Conservation (phyloP, 1,140 invertebrate species). For the Apis laboriosa region DNA sequence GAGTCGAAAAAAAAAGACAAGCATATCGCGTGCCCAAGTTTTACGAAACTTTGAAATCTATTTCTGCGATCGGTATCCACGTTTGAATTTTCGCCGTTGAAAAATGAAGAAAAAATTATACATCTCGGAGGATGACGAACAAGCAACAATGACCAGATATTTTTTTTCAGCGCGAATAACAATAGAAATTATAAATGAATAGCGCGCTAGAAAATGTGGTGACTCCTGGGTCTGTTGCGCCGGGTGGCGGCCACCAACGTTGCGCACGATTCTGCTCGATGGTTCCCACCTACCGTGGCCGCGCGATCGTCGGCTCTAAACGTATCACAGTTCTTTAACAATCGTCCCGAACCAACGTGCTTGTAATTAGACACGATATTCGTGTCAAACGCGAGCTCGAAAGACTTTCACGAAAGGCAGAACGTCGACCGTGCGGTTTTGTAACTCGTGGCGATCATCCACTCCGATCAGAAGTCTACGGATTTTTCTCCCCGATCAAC, state of each 20-base stretch:
- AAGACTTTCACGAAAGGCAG: conserved; percentile 53
- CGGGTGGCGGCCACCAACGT: conserved; percentile 67
- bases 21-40: no score
- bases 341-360: conserved; percentile 53
- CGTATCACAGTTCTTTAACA: conserved; percentile 63
- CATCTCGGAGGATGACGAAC: neutral
- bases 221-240: conserved; percentile 50
- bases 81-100: no score
- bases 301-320: conserved; percentile 57
- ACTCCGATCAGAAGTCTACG: conserved; percentile 14
- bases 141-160: neutral
- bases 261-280: conserved; percentile 60
- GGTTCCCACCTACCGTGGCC: conserved; percentile 60
- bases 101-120: neutral
- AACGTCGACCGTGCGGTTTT: conserved; percentile 37
- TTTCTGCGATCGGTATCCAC: no score
- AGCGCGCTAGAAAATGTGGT: conserved; percentile 53
- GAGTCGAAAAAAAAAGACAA: no score
- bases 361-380: conserved; percentile 67
- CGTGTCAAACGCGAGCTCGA: conserved; percentile 59
- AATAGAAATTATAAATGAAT: conserved; percentile 48
- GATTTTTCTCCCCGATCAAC: conserved; percentile 2
- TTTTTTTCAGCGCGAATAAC: conserved; percentile 14
- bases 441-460: conserved; percentile 37
- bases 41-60: no score